Evolutionary conservation across 2,797 vertebrate species (phyloP).

Genomic region (Enteromius trimaculatus): DNA sequence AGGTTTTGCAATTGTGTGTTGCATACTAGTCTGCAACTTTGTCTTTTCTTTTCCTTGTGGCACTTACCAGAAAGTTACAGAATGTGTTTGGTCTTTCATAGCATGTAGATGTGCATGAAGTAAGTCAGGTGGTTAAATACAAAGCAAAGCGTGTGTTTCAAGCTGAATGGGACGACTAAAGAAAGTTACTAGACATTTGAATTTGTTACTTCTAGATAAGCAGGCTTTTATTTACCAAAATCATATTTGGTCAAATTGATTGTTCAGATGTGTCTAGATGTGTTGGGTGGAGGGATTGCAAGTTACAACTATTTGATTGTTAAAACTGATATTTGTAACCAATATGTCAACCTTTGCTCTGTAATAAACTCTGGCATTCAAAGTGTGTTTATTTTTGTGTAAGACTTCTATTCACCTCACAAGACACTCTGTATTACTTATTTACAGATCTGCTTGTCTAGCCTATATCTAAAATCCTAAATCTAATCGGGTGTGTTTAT

Average conservation of each 20-base stretch:
- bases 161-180: neutral
- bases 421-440: neutral
- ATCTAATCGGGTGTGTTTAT: neutral
- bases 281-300: neutral
- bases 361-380: neutral
- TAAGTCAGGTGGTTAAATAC: neutral
- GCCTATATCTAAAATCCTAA: too few species aligned
- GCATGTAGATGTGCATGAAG: conserved; percentile 34
- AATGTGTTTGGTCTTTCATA: neutral
- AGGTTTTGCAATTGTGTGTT: neutral
- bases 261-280: neutral
- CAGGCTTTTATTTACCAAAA: neutral
- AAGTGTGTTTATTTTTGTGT: neutral
- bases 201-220: neutral
- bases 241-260: neutral
- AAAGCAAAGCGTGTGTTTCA: neutral
- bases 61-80: conserved; percentile 14
- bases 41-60: neutral
- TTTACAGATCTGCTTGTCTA: too few species aligned
- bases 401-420: neutral
- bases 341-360: conserved; percentile 18
- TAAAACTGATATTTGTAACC: neutral
- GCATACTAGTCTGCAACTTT: neutral
- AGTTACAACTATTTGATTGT: neutral
- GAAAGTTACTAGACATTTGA: neutral